Percentiles rank a stretch among this genome's conserved stretches.
Evolutionary conservation across 2,797 vertebrate genomes (phyloP).

Genomic region (Aselliscus stoliczkanus): DNA sequence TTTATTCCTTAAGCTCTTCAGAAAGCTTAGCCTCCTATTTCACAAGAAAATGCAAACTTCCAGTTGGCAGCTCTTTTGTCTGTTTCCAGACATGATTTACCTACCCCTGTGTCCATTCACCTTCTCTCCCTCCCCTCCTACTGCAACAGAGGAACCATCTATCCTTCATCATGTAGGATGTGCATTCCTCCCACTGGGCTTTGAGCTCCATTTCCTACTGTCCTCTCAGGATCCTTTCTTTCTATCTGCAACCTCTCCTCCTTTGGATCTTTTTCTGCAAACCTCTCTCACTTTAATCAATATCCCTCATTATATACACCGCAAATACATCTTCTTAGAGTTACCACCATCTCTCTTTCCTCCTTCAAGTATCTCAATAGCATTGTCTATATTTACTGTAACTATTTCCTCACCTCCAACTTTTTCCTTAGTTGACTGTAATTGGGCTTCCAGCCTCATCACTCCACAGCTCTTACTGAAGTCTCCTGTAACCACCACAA

Average conservation of each 20-base stretch:
- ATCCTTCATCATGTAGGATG: neutral
- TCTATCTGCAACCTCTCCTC: neutral
- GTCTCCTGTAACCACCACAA: neutral
- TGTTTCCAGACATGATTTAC: neutral
- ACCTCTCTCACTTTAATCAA: neutral
- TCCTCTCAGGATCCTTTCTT: neutral
- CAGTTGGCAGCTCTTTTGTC: neutral
- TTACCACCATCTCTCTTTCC: neutral
- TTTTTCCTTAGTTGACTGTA: neutral
- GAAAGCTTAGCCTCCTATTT: neutral
- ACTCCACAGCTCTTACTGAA: neutral
- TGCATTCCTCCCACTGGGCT: neutral
- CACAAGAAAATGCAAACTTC: neutral
- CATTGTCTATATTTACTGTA: neutral
- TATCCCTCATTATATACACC: neutral
- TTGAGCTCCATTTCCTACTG: neutral
- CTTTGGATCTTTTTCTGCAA: neutral
- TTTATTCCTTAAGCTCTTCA: neutral
- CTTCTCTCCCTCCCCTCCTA: neutral
- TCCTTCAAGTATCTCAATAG: neutral
- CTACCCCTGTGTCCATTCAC: neutral
- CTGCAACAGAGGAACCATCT: neutral
- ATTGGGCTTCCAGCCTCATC: neutral
- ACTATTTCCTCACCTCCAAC: neutral
- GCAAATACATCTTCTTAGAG: neutral